phyloP scores from a whole-genome alignment of 2,113 vertebrate genomes.

The Dendropsophus ebraccatus region DNA sequence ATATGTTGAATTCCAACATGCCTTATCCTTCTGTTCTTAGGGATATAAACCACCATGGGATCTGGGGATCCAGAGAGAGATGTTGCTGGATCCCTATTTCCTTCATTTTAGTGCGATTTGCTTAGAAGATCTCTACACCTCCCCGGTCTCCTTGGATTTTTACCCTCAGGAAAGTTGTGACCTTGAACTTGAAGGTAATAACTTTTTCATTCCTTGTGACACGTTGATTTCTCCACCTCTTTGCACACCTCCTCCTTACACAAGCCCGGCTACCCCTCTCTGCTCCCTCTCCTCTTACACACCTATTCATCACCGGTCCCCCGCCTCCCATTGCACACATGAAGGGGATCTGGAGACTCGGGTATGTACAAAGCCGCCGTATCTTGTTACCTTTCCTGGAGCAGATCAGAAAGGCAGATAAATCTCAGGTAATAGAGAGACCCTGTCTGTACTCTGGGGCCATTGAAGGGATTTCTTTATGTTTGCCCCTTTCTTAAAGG shows the following conservation, averaged over 20 bases:
- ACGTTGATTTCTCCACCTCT: background rate
- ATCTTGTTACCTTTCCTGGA: background rate
- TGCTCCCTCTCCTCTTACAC: background rate
- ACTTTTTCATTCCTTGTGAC: background rate
- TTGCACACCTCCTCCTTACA: background rate
- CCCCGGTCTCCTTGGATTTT: background rate
- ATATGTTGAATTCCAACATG: too few relatives aligned
- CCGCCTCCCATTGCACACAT: conserved; percentile 4
- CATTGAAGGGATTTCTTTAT: background rate
- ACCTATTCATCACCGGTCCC: background rate
- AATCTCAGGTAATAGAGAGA: background rate
- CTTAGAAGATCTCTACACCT: too few relatives aligned
- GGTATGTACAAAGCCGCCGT: conserved; percentile 24
- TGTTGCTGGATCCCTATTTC: too few relatives aligned
- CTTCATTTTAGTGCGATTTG: too few relatives aligned
- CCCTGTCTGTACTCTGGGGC: background rate
- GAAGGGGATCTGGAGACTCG: background rate
- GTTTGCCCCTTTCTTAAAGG: background rate
- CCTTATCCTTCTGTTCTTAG: too few relatives aligned
- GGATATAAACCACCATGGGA: too few relatives aligned
- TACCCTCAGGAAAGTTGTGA: conserved; percentile 10
- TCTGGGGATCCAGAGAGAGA: too few relatives aligned
- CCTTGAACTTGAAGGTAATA: conserved; percentile 20
- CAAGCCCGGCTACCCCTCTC: background rate
- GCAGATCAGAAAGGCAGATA: background rate